Base-by-base conservation (phyloP, 2,888 invertebrate genomes). In the Brachyopa scutellaris region DNA sequence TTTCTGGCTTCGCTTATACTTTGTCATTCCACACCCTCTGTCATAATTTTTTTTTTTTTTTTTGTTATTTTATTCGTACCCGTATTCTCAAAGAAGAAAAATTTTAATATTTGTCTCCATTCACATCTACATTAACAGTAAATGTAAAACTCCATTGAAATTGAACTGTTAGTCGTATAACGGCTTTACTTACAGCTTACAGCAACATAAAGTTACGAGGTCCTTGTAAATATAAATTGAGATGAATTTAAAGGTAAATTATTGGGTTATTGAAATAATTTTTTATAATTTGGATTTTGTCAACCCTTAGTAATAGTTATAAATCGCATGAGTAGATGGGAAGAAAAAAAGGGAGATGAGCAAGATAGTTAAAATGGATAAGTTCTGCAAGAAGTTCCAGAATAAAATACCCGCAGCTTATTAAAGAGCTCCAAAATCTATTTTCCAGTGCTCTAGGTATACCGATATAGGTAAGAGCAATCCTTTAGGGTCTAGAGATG, bases 11-110 rank as follows among this genome's bases (percentile, higher is more conserved):
- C 45, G 53, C 61, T 53, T 64, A 59, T 26, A 29, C 57, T 77
- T 51, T 82, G 66, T 61, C 77, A 77, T 61, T 77, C 64, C 76
- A 76, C 80, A 76, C 80, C 80, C 80, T 82, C 69, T 64, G 76
- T 76, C 80, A 70, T 76, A 76, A 38, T 72, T 57, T 57, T 61
- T 33, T 45, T 62, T 40, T 45, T 61, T 7, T 8, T 1, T 36
- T 9, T 38, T 13, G 45, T 19, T 26, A 0, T 26, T 21, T 19
- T n/a, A 0, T 29, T 33, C n/a, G 9, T 13, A n/a, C 13, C 21
- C 7, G n/a, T n/a, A 1, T 45, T 21, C 31, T 42, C 49, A 57
- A 59, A 42, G 59, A 64, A 23, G 80, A 80, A 69, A 49, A 42
- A 74, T 80, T 80, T 74, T 33, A 80, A 69, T 76, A 69, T 76